A percentile compares a stretch with the other conserved stretches of the same genome.
phyloP scores from a whole-genome alignment of 1,140 invertebrate genomes.

The Calephelis nemesis region DNA sequence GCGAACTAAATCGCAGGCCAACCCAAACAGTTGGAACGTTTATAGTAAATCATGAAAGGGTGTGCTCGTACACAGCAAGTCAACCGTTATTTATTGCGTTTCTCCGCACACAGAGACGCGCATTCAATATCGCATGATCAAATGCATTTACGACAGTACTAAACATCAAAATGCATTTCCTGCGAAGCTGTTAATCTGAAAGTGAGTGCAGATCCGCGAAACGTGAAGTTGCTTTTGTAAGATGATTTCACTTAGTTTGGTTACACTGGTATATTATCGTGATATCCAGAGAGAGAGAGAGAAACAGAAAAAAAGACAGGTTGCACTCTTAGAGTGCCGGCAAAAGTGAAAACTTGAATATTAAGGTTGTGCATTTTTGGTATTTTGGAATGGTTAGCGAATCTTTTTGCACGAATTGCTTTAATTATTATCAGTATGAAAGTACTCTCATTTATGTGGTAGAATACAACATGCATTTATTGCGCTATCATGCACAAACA shows the following conservation, averaged over 20 bases:
- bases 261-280: neutral
- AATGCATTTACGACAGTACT: constrained; percentile 53
- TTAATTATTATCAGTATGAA: no score
- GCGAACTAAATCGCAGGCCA: constrained; percentile 30
- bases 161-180: constrained; percentile 45
- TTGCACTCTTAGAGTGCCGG: no score
- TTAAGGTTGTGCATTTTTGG: no score
- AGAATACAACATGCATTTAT: no score
- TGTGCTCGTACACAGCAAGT: constrained; percentile 34
- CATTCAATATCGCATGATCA: constrained; percentile 54
- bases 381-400: no score
- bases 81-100: constrained; percentile 55
- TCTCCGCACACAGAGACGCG: constrained; percentile 45
- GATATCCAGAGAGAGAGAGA: no score
- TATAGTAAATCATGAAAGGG: constrained; percentile 51
- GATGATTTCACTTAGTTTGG: neutral
- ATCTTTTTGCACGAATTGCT: no score
- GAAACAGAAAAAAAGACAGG: no score
- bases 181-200: constrained; percentile 29
- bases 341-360: no score
- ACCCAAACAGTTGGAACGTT: constrained; percentile 35
- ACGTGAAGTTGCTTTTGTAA: constrained; percentile 3
- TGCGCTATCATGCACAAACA: no score
- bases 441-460: no score
- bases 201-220: constrained; percentile 11